phyloP scores from a whole-genome alignment of 2,888 invertebrate species.

The Apamea sordens region DNA sequence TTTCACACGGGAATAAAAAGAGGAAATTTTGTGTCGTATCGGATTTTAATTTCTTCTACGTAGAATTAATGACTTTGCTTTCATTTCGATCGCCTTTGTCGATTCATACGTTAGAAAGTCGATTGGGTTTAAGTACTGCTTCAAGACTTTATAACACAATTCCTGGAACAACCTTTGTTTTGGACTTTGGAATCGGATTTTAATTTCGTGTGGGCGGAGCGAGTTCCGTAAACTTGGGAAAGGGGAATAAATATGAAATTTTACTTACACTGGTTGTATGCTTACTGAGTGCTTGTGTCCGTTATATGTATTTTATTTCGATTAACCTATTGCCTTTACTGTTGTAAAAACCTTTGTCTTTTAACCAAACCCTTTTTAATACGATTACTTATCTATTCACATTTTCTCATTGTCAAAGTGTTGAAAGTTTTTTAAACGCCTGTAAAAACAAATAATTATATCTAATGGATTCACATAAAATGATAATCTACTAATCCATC shows the following conservation, averaged over 20 bases:
- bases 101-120: constrained; percentile 82
- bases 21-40: constrained; percentile 88
- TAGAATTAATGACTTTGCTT: constrained; percentile 88
- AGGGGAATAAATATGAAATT: not conserved
- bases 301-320: not conserved
- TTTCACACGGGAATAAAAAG: constrained; percentile 72
- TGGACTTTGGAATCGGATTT: constrained; percentile 30
- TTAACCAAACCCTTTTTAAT: not conserved
- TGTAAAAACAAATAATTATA: not conserved
- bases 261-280: not conserved
- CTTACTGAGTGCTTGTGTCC: not conserved
- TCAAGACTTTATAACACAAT: constrained; percentile 67
- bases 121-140: constrained; percentile 72
- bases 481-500: not conserved
- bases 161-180: constrained; percentile 42
- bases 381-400: not conserved
- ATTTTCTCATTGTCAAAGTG: not conserved
- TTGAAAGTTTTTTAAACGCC: not conserved
- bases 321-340: not conserved
- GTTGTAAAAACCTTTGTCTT: not conserved
- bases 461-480: not conserved
- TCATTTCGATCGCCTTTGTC: constrained; percentile 75
- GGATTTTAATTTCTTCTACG: constrained; percentile 88
- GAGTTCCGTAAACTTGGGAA: not conserved
- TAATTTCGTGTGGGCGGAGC: constrained; percentile 14